Conservation (phyloP, 2,113 vertebrate genomes). For the Misgurnus mizolepis region DNA sequence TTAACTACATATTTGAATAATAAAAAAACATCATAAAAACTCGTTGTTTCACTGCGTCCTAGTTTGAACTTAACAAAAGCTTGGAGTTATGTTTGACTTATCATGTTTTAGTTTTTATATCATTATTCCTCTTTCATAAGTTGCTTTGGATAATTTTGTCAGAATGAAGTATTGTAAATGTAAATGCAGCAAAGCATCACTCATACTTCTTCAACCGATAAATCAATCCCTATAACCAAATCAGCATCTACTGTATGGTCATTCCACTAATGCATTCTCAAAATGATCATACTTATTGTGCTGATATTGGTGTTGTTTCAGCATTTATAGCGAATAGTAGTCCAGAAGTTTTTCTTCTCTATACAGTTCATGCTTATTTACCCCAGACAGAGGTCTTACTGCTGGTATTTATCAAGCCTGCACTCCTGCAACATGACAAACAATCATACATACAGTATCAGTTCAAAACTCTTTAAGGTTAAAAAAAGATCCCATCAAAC, state of each 20-base stretch:
- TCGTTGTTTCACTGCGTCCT: background rate
- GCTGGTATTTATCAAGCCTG: conserved; percentile 12
- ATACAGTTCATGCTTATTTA: conserved; percentile 18
- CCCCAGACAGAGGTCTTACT: conserved; percentile 12
- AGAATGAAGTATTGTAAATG: no score
- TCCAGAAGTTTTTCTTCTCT: background rate
- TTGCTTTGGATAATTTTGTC: no score
- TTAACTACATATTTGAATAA: conserved; percentile 28
- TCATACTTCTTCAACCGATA: background rate
- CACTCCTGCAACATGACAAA: conserved; percentile 8
- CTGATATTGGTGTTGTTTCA: background rate
- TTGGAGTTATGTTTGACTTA: no score
- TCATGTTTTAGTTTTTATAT: no score
- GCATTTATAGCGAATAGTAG: background rate
- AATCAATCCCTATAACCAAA: background rate
- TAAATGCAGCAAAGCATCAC: no score
- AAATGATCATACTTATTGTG: no score
- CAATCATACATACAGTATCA: background rate
- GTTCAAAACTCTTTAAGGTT: background rate
- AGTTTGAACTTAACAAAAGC: no score
- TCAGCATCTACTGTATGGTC: no score
- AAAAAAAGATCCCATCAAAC: conserved; percentile 1
- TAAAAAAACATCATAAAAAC: background rate
- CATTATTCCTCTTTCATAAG: no score
- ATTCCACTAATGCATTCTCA: no score